phyloP scores from a whole-genome alignment of 2,888 invertebrate species.

The Odontocerum albicorne region DNA sequence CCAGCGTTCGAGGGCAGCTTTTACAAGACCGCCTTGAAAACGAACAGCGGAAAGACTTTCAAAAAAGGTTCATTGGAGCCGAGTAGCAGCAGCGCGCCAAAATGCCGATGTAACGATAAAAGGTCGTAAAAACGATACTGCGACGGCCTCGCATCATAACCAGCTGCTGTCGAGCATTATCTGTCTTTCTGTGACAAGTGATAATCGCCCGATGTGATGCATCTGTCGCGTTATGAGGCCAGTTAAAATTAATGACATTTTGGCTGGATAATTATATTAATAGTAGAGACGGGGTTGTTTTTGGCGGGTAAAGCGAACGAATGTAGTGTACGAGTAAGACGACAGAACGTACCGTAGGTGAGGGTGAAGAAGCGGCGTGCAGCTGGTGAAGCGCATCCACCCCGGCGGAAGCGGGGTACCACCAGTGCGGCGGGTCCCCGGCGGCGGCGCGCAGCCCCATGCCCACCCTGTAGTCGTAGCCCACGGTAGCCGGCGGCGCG shows the following conservation, averaged over 20 bases:
- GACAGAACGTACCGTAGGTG: conserved; percentile 50
- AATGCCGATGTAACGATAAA: conserved; percentile 4
- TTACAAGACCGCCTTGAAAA: conserved; percentile 28
- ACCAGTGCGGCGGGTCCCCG: conserved; percentile 59
- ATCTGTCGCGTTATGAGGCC: too few relatives aligned
- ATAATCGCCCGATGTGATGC: too few relatives aligned
- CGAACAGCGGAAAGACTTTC: conserved; percentile 24
- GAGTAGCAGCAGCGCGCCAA: not conserved
- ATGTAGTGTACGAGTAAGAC: too few relatives aligned
- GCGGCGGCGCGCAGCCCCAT: conserved; percentile 55
- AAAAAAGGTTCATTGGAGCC: conserved; percentile 21
- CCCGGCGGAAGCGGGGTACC: conserved; percentile 72
- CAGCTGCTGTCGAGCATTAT: too few relatives aligned
- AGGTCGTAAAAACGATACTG: conserved; percentile 8
- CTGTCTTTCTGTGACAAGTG: too few relatives aligned
- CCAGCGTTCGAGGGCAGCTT: conserved; percentile 17
- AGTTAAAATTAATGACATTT: too few relatives aligned
- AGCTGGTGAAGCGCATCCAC: conserved; percentile 58
- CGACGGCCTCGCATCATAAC: too few relatives aligned
- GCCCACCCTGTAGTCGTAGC: conserved; percentile 76
- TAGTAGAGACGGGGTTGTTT: too few relatives aligned
- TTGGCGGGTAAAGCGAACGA: too few relatives aligned
- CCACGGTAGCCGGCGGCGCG: conserved; percentile 63
- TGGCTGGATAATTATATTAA: too few relatives aligned
- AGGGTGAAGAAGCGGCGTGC: conserved; percentile 44